These are phyloP conservation scores for Zonitis immaculata DNA, from an alignment of 2,888 invertebrate species.

Conservation along the genomic window DNA sequence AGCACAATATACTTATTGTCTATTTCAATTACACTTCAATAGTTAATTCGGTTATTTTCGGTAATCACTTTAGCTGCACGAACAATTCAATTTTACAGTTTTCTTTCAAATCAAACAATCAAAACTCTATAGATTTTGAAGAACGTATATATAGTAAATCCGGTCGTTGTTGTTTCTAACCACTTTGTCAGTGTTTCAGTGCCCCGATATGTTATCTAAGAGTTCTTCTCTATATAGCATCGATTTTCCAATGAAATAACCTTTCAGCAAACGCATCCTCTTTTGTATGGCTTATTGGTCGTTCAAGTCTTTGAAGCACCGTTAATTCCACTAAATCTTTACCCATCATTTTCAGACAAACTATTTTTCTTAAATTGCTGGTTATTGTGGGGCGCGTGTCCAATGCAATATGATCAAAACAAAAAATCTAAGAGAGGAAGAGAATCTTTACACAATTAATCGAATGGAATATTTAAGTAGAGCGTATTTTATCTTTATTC, in stretches of 20 bases:
- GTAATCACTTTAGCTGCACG: constrained; percentile 12
- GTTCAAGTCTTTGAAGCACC: constrained; percentile 20
- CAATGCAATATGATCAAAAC: constrained; percentile 10
- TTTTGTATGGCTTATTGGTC: constrained; percentile 15
- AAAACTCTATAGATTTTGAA: too few relatives aligned
- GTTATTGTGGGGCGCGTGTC: constrained; percentile 14
- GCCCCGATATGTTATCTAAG: constrained; percentile 3
- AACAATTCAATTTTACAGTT: neutral
- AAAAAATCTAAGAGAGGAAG: constrained; percentile 9
- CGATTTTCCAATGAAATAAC: constrained; percentile 12
- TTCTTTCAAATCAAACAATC: neutral
- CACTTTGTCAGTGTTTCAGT: neutral
- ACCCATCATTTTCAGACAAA: constrained; percentile 15
- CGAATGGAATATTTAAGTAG: constrained; percentile 23
- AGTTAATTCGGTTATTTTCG: constrained; percentile 20
- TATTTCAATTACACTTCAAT: constrained; percentile 11
- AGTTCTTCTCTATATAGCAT: constrained; percentile 10
- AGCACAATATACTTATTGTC: constrained; percentile 27
- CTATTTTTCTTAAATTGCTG: constrained; percentile 16
- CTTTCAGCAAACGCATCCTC: constrained; percentile 14
- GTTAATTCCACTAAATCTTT: constrained; percentile 20
- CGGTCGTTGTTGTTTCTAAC: neutral
- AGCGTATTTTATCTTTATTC: too few relatives aligned
- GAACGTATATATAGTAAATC: neutral
- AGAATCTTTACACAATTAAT: constrained; percentile 18